Conservation (phyloP, 2,797 vertebrate genomes). For the Orientallactaga sibirica region DNA sequence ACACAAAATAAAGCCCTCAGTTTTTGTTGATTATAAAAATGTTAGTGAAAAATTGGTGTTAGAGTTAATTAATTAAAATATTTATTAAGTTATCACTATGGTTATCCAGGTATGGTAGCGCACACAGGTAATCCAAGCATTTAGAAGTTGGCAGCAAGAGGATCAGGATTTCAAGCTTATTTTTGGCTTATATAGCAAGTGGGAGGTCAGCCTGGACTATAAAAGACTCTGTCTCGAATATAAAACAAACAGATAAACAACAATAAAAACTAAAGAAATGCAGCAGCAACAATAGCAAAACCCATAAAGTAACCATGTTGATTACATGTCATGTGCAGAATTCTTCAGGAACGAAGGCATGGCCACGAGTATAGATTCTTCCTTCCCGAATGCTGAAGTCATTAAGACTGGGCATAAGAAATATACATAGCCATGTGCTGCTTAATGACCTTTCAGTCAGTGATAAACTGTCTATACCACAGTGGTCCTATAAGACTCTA, state of each 20-base stretch:
- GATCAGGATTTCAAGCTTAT: background rate
- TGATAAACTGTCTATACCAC: background rate
- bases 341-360: background rate
- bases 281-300: background rate
- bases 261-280: background rate
- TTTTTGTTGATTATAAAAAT: conserved; percentile 35
- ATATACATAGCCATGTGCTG: background rate
- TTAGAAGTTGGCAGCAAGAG: background rate
- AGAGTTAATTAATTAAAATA: conserved; percentile 40
- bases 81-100: background rate
- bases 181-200: background rate
- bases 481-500: background rate
- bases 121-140: background rate
- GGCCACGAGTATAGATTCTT: background rate
- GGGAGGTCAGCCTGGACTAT: background rate
- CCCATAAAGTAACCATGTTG: background rate
- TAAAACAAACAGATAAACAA: background rate
- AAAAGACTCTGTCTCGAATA: background rate
- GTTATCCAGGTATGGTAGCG: background rate
- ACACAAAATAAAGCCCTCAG: background rate
- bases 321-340: background rate
- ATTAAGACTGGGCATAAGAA: background rate
- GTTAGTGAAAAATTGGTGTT: conserved; percentile 4
- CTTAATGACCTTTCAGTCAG: background rate
- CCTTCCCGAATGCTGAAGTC: background rate